Evolutionary conservation across 2,888 invertebrate species (phyloP), one percentile per base, ranked within the genome.

Genomic region (Brachypalpus laphriformis): DNA sequence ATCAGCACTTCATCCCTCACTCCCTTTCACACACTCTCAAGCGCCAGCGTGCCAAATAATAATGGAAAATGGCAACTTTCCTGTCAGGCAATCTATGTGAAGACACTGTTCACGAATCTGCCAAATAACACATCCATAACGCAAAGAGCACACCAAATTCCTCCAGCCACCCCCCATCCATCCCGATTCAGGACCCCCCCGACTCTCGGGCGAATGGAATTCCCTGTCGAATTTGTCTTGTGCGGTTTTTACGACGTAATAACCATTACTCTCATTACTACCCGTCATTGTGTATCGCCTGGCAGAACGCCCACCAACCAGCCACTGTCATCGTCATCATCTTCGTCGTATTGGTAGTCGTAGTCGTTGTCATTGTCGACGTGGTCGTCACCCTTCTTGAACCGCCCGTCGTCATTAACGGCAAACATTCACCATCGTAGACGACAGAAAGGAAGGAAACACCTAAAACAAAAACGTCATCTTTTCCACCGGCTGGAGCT

Each of bases 201-300:
- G n/a, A 40, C 56, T 75, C 42, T 59, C 18, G 66, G n/a, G 49
- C 47, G 75, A 70, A 82, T 61, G 72, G 45, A 70, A 66, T 80
- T 66, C 80, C 70, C 37, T 75, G 71, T 80, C 75, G 80, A 80
- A 71, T 80, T 81, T 76, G 68, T 71, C 74, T 75, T 81, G 72
- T 81, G 81, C 74, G 74, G 81, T 75, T 65, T 85, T 80, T 56
- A 83, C 68, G 78, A 80, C 47, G 80, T 80, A 85, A 80, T 85
- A 75, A 80, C 75, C 80, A 85, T 85, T 80, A 80, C 68, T 74
- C 78, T 78, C 75, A 81, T 81, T 75, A 81, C 83, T 83, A 72
- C 71, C 65, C 77, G 42, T 49, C 57, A 25, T 76, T 76, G 72
- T 68, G 57, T 61, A 61, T 77, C 31, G 77, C 61, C 18, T 72